phyloP scores from a whole-genome alignment of 2,888 invertebrate species.

The Lasioglossum oenotherae region DNA sequence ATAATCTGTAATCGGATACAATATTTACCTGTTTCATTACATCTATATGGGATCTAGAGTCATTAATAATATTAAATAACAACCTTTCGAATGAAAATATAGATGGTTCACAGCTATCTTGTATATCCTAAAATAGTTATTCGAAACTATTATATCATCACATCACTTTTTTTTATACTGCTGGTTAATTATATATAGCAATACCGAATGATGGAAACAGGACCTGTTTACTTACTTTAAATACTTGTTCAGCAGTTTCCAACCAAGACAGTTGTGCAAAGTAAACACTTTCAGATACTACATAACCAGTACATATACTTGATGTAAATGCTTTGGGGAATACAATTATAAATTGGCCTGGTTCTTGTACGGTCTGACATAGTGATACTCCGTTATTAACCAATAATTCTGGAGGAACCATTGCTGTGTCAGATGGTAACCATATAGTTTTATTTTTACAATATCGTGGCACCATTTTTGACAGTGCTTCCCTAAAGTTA shows the following conservation, averaged over 20 bases:
- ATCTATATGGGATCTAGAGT: slow-evolving; percentile 87
- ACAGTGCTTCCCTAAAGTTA: slow-evolving; percentile 91
- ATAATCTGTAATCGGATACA: slow-evolving; percentile 2
- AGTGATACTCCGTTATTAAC: slow-evolving; percentile 91
- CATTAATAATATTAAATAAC: slow-evolving; percentile 90
- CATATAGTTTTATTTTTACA: slow-evolving; percentile 94
- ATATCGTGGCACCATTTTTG: slow-evolving; percentile 91
- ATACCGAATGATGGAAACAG: slow-evolving; percentile 9
- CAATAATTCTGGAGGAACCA: slow-evolving; percentile 94
- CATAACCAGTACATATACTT: slow-evolving; percentile 94
- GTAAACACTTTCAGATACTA: slow-evolving; percentile 96
- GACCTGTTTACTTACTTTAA: slow-evolving; percentile 86
- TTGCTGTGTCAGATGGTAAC: slow-evolving; percentile 96
- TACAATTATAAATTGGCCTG: slow-evolving; percentile 95
- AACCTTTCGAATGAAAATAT: slow-evolving; percentile 95
- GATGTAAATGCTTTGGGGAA: slow-evolving; percentile 96
- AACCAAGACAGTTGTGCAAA: slow-evolving; percentile 94
- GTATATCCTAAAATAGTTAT: slow-evolving; percentile 87
- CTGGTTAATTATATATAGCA: neutral
- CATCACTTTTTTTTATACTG: neutral
- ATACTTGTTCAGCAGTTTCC: slow-evolving; percentile 89
- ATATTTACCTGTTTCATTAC: slow-evolving; percentile 87
- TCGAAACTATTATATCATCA: slow-evolving; percentile 8
- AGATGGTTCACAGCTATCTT: slow-evolving; percentile 94
- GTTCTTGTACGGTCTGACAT: slow-evolving; percentile 92